Evolutionary conservation across 2,113 vertebrate species (phyloP).

Genomic region (Hippocampus guttulatus): DNA sequence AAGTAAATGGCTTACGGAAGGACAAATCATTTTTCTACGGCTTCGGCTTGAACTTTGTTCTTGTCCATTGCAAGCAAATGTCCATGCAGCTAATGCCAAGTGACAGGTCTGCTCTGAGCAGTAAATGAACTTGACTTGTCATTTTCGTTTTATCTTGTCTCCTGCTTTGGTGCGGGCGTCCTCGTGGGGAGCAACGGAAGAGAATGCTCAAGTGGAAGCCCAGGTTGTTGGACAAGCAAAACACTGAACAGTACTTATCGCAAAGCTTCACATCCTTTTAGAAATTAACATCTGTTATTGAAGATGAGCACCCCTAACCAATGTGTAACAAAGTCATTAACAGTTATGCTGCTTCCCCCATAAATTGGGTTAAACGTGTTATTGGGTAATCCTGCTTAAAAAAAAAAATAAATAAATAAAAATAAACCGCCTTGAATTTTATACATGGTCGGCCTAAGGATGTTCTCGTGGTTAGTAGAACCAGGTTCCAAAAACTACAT

Average conservation of each 20-base stretch:
- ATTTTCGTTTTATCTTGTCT: constrained; percentile 43
- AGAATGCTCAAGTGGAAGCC: constrained; percentile 43
- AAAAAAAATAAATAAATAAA: no score
- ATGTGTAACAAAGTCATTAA: no score
- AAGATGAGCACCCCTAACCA: no score
- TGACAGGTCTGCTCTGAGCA: constrained; percentile 33
- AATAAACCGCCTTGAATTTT: no score
- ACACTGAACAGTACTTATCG: not conserved
- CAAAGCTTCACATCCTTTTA: not conserved
- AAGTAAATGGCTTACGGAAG: constrained; percentile 13
- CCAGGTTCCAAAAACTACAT: no score
- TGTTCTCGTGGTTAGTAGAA: no score
- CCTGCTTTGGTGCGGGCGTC: constrained; percentile 9
- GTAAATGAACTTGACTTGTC: constrained; percentile 35
- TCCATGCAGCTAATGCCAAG: constrained; percentile 48
- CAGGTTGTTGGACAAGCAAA: constrained; percentile 23
- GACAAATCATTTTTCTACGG: constrained; percentile 40
- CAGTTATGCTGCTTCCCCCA: no score
- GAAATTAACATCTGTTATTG: no score
- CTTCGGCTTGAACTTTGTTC: constrained; percentile 37
- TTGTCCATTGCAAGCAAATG: constrained; percentile 25
- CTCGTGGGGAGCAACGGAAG: constrained; percentile 27
- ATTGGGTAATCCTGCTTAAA: no score
- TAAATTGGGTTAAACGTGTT: no score
- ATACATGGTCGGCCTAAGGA: no score